Percentiles rank a stretch among this genome's conserved stretches.
These are phyloP conservation scores for Phymorhynchus buccinoides DNA, from an alignment of 1,140 invertebrate species.

Conservation along the genomic window DNA sequence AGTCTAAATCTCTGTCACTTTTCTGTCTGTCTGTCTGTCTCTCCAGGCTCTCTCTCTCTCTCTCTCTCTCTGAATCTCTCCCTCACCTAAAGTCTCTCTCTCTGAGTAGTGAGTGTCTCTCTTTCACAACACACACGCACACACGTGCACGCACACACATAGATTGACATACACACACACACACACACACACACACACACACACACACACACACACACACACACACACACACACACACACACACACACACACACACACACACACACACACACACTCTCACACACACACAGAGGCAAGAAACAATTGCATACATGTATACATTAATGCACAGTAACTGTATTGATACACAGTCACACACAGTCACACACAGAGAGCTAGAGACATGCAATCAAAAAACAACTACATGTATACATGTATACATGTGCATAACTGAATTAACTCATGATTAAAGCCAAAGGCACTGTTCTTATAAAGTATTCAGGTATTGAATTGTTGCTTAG, in stretches of 20 bases:
- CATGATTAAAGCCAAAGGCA: not conserved
- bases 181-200: slow-evolving; percentile 26
- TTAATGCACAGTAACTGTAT: too few relatives aligned
- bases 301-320: too few relatives aligned
- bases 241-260: slow-evolving; percentile 30
- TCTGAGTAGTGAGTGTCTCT: too few relatives aligned
- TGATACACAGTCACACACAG: too few relatives aligned
- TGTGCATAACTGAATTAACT: not conserved
- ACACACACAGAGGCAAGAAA: not conserved
- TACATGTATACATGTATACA: not conserved
- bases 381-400: too few relatives aligned
- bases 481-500: too few relatives aligned
- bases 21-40: too few relatives aligned
- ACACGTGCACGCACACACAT: not conserved
- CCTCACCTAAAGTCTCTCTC: not conserved
- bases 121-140: not conserved
- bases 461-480: too few relatives aligned
- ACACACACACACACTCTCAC: slow-evolving; percentile 25
- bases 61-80: not conserved
- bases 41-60: not conserved
- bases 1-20: too few relatives aligned
- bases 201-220: slow-evolving; percentile 27
- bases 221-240: slow-evolving; percentile 34
- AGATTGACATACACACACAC: not conserved
- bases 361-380: not conserved